Percentiles rank a stretch among this genome's conserved stretches.
phyloP scores from a whole-genome alignment of 2,888 invertebrate species.

The Chesias legatella region DNA sequence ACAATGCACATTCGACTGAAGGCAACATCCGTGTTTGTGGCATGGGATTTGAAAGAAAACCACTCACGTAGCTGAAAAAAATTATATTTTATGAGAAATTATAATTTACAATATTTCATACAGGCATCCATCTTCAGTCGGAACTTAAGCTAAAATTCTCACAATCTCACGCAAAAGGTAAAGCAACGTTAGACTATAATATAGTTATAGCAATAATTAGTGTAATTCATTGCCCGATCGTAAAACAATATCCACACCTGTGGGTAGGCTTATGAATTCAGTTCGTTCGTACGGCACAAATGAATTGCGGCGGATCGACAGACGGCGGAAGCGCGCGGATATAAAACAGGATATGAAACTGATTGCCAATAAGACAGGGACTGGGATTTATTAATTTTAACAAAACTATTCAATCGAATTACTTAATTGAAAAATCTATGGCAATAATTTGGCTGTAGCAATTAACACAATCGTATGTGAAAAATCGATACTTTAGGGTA shows the following conservation, averaged over 20 bases:
- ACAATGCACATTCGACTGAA: constrained; percentile 21
- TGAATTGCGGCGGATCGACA: constrained; percentile 39
- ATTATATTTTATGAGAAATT: constrained; percentile 82
- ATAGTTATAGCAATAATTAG: constrained; percentile 78
- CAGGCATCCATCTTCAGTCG: constrained; percentile 81
- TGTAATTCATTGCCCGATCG: constrained; percentile 71
- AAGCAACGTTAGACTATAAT: constrained; percentile 82
- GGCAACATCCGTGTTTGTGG: too few species aligned
- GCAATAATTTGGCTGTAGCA: too few species aligned
- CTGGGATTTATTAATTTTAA: too few species aligned
- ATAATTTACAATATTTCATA: constrained; percentile 82
- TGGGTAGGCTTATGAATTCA: constrained; percentile 57
- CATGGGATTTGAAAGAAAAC: constrained; percentile 51
- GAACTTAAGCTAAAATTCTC: constrained; percentile 81
- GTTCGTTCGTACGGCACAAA: constrained; percentile 61
- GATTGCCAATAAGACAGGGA: constrained; percentile 48
- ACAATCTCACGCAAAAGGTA: constrained; percentile 81
- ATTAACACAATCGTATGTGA: too few species aligned
- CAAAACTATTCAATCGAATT: too few species aligned
- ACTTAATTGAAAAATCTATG: too few species aligned
- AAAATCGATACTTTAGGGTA: too few species aligned
- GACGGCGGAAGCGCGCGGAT: constrained; percentile 34
- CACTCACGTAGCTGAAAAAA: constrained; percentile 78
- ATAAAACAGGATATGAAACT: constrained; percentile 32
- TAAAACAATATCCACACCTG: constrained; percentile 60